Evolutionary conservation across 1,140 invertebrate species (phyloP).

Genomic region (Odontomachus brunneus): DNA sequence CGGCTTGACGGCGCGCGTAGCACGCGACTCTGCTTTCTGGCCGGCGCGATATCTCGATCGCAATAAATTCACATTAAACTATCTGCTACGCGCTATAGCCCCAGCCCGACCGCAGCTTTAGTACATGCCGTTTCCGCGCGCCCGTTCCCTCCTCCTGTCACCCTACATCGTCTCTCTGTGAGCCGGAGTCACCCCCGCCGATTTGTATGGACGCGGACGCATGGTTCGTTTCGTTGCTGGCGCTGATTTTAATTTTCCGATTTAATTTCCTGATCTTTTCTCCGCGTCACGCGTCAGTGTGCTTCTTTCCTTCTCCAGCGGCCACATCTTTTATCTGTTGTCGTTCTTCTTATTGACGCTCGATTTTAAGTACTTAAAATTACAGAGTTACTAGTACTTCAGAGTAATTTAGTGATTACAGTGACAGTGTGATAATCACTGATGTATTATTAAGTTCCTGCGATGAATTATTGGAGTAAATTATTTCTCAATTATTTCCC

Average conservation of each 20-base stretch:
- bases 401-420: no score
- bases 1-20: constrained; percentile 76
- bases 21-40: constrained; percentile 83
- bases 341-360: not conserved
- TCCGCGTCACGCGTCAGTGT: not conserved
- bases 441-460: no score
- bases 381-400: no score
- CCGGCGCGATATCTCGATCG: constrained; percentile 82
- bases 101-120: constrained; percentile 80
- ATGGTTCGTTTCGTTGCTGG: constrained; percentile 63
- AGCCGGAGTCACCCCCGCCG: constrained; percentile 6
- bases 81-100: constrained; percentile 77
- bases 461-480: no score
- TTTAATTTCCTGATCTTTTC: constrained; percentile 50
- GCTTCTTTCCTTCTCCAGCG: not conserved
- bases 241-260: constrained; percentile 72
- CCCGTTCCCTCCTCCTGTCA: not conserved
- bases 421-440: no score
- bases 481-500: no score
- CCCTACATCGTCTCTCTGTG: constrained; percentile 1
- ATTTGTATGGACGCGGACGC: not conserved
- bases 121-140: constrained; percentile 69
- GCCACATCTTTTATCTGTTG: not conserved
- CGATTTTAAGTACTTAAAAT: not conserved
- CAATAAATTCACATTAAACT: constrained; percentile 86